These are phyloP conservation scores for Colinus virginianus DNA, from an alignment of 2,113 vertebrate species.

Conservation along the genomic window DNA sequence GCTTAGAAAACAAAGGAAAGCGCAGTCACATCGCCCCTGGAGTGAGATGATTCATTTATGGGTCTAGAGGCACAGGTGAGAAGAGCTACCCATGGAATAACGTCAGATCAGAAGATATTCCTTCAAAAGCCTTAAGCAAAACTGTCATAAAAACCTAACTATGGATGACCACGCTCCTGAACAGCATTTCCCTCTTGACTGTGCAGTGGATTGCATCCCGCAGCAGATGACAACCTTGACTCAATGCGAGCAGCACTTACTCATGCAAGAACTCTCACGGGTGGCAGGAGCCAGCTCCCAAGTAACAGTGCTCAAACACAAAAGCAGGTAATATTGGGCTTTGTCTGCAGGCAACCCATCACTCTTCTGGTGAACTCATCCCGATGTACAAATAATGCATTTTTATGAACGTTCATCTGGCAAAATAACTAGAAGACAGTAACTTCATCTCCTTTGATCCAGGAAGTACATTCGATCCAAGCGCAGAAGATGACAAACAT, in stretches of 20 bases:
- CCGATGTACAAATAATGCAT: neutral
- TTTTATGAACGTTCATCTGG: conserved; percentile 20
- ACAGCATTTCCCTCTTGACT: neutral
- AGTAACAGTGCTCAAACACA: neutral
- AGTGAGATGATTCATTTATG: neutral
- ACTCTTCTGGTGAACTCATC: neutral
- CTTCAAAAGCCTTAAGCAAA: neutral
- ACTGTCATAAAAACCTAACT: neutral
- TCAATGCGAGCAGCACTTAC: neutral
- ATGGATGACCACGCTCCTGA: neutral
- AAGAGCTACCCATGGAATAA: neutral
- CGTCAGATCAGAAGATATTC: neutral
- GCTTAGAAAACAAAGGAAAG: neutral
- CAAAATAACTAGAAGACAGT: conserved; percentile 1
- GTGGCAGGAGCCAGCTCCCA: neutral
- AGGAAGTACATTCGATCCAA: neutral
- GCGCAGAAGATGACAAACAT: neutral
- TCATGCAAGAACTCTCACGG: neutral
- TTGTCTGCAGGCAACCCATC: neutral
- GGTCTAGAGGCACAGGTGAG: neutral
- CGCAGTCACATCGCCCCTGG: neutral
- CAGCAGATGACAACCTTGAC: neutral
- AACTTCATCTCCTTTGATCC: neutral
- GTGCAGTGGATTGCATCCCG: neutral
- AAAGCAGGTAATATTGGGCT: neutral